Evolutionary conservation across 2,113 vertebrate genomes (phyloP).

Genomic region (Shinisaurus crocodilurus): DNA sequence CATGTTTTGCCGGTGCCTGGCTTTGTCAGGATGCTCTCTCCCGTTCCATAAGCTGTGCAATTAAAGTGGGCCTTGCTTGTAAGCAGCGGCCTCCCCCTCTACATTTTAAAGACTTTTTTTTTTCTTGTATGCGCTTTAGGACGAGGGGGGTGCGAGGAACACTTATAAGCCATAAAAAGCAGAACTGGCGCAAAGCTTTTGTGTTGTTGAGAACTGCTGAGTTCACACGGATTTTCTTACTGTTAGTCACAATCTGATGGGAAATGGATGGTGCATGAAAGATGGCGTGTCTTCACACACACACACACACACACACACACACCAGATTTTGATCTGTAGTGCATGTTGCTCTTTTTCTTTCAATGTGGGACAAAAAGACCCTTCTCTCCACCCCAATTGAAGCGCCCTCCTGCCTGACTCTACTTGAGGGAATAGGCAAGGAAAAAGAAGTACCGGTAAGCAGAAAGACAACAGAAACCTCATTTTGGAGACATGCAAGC

Average conservation of each 20-base stretch:
- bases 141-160: background rate
- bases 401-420: no score
- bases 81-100: accelerated
- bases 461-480: background rate
- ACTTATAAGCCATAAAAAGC: conserved; percentile 16
- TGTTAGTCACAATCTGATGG: background rate
- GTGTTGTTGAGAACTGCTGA: background rate
- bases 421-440: no score
- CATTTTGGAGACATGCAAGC: background rate
- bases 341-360: background rate
- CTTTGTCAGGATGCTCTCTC: background rate
- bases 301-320: background rate
- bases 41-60: conserved; percentile 28
- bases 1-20: background rate
- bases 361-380: no score
- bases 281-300: background rate
- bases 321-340: background rate
- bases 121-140: accelerated
- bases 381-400: background rate
- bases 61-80: background rate
- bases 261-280: background rate
- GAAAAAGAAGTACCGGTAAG: no score
- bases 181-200: background rate
- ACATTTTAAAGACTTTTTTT: background rate
- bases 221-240: no score